Evolutionary conservation across 2,888 invertebrate genomes (phyloP).

Genomic region (Thelaira solivaga): DNA sequence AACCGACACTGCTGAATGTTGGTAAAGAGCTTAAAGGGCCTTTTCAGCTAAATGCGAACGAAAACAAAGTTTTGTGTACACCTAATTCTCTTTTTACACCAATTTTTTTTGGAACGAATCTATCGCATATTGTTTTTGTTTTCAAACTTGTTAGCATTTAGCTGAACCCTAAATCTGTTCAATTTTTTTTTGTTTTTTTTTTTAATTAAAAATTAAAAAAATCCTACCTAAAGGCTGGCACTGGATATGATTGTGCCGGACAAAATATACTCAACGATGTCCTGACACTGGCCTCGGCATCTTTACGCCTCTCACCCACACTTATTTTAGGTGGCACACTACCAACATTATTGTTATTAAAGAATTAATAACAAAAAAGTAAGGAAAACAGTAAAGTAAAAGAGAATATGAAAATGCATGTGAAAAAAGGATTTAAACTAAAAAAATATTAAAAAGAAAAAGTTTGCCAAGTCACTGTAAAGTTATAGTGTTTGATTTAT

Average conservation of each 20-base stretch:
- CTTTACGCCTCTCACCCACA: conserved; percentile 81
- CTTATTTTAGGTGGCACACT: conserved; percentile 78
- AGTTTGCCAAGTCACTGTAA: conserved; percentile 22
- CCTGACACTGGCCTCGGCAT: conserved; percentile 76
- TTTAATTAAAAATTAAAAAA: too few relatives aligned
- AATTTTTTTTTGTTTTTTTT: too few relatives aligned
- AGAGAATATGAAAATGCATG: background rate
- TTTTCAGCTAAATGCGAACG: too few relatives aligned
- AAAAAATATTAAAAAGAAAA: background rate
- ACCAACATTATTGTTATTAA: too few relatives aligned
- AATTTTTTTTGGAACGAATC: too few relatives aligned
- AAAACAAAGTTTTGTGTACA: too few relatives aligned
- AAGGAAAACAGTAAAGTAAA: background rate
- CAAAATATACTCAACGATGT: conserved; percentile 83
- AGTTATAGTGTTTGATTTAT: conserved; percentile 36
- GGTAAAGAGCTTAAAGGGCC: too few relatives aligned
- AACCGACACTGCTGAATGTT: conserved; percentile 28
- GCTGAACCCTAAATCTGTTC: too few relatives aligned
- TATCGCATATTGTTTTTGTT: too few relatives aligned
- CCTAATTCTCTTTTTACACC: too few relatives aligned
- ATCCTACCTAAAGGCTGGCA: conserved; percentile 79
- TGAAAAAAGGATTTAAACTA: background rate
- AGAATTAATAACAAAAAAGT: too few relatives aligned
- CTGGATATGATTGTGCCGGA: conserved; percentile 86
- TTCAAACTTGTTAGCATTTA: too few relatives aligned